phyloP scores from a whole-genome alignment of 2,113 vertebrate genomes.

The Edolisoma coerulescens region DNA sequence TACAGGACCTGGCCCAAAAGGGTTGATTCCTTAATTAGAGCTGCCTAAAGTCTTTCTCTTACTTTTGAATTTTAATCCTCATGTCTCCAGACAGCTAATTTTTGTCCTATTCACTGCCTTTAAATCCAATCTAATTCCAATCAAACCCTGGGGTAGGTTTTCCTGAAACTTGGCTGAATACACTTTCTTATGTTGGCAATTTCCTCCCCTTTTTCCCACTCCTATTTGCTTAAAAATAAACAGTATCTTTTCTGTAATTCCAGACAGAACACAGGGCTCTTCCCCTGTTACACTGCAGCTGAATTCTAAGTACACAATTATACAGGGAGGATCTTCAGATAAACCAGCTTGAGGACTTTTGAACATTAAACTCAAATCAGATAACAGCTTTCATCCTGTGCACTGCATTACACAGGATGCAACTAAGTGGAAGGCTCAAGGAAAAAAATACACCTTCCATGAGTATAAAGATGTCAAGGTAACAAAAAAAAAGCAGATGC shows the following conservation, averaged over 20 bases:
- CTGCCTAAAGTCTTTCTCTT: conserved; percentile 10
- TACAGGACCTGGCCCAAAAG: background rate
- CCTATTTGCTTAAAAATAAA: conserved; percentile 71
- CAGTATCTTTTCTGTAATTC: conserved; percentile 58
- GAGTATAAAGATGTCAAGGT: conserved; percentile 55
- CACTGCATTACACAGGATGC: conserved; percentile 44
- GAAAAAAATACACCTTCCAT: background rate
- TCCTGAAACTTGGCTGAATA: conserved; percentile 39
- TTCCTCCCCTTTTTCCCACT: background rate
- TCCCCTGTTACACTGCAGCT: conserved; percentile 53
- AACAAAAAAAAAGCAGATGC: conserved; percentile 44
- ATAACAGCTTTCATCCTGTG: conserved; percentile 70
- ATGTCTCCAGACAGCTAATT: conserved; percentile 11
- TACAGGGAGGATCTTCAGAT: conserved; percentile 69
- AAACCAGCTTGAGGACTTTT: conserved; percentile 71
- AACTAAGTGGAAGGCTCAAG: conserved; percentile 68
- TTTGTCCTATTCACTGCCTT: background rate
- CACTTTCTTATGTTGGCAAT: conserved; percentile 27
- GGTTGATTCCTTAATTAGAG: conserved; percentile 22
- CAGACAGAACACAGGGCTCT: conserved; percentile 55
- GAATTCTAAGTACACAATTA: conserved; percentile 76
- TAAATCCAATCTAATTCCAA: conserved; percentile 39
- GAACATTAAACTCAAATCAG: conserved; percentile 73
- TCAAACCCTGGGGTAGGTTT: conserved; percentile 19
- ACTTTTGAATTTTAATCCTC: conserved; percentile 46